A percentile compares a stretch with the other conserved stretches of the same genome.
These are phyloP conservation scores for Ruditapes philippinarum DNA, from an alignment of 1,140 invertebrate species.

Conservation along the genomic window DNA sequence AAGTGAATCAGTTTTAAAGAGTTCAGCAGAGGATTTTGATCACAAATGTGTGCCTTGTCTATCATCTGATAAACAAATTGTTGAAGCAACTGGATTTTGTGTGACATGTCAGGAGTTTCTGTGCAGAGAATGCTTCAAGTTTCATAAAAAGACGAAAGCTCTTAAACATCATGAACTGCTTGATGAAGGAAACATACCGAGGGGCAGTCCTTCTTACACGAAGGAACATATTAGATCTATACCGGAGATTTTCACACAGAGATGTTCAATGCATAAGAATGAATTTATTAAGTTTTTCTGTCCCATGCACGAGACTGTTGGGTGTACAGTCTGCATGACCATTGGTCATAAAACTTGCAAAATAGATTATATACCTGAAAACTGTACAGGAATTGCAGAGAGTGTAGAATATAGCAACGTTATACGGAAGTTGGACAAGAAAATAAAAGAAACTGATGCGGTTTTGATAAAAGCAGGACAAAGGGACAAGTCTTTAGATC, in stretches of 20 bases:
- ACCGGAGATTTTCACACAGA: neutral
- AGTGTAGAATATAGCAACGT: neutral
- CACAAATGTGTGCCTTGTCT: neutral
- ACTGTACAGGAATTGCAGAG: neutral
- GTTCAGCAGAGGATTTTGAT: neutral
- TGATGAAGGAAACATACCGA: neutral
- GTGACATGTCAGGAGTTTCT: neutral
- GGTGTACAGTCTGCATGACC: neutral
- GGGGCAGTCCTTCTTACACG: neutral
- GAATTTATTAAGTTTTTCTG: neutral
- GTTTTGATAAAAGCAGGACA: neutral
- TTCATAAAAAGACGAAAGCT: neutral
- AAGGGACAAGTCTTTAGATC: neutral
- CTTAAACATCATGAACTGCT: neutral
- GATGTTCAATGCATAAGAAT: neutral
- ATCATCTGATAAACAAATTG: neutral
- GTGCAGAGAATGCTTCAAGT: neutral
- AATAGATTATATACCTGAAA: neutral
- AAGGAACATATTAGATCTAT: no score
- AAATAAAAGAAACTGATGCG: neutral
- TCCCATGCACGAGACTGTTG: neutral
- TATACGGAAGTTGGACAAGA: neutral
- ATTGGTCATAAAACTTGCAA: neutral
- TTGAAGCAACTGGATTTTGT: neutral
- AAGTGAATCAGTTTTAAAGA: neutral